Evolutionary conservation across 2,888 invertebrate species (phyloP), one percentile per base, ranked within the genome.

Genomic region (Barypeithes pellucidus): DNA sequence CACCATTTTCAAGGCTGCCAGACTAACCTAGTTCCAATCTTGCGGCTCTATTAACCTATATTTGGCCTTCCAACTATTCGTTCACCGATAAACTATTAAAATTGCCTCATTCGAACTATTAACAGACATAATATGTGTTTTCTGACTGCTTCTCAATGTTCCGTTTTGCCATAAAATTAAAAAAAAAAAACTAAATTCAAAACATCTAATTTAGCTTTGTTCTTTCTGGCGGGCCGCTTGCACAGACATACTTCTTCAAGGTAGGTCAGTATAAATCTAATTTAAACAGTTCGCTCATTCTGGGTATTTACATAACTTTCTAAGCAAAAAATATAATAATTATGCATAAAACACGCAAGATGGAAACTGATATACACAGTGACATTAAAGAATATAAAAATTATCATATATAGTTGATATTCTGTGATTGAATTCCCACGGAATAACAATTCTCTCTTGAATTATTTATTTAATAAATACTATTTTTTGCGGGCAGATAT

Each of bases 11-110:
- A 57, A 57, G 54, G 54, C 16, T 57, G 18, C 33, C 54, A 57
- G 54, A 57, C 54, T 57, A 57, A 57, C 54, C 54, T 57, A 57
- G 54, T 8, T 33, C 54, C 14, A 33, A 16, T 79, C 79, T 79
- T 79, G 79, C 24, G 68, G 62, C 41, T 62, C 45, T 65, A 52
- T 45, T 71, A 59, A 65, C 65, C 70, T 36, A 71, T 57, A 67
- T 66, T 57, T 41, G 36, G 52, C 66, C 41, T 57, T 45, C 20
- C 22, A 67, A 57, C 20, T 59, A 45, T 67, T 67, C 8, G 3
- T 39, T 20, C 12, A 41, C 18, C 43, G 16, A 60, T 45, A 45
- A 61, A 43, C 61, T 45, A 61, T 43, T 57, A 16, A 57, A 57
- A 45, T 43, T 29, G 43, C 61, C 41, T 14, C 11, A 20, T 60